These are phyloP conservation scores for Jaculus jaculus DNA, from an alignment of 2,113 vertebrate genomes.

Conservation along the genomic window DNA sequence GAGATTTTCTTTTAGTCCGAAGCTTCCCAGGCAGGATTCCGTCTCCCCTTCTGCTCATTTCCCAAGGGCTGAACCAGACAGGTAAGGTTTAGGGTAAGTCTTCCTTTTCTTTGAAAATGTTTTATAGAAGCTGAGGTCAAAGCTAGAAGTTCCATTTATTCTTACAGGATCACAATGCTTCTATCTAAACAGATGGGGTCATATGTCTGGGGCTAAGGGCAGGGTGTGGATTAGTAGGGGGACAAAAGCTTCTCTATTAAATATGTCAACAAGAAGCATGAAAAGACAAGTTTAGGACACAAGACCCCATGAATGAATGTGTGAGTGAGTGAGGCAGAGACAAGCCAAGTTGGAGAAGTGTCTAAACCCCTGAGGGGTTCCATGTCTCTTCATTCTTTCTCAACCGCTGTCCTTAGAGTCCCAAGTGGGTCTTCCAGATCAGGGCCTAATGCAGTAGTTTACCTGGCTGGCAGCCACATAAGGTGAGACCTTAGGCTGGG, in stretches of 20 bases:
- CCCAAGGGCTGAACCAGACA: not conserved
- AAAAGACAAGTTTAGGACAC: not conserved
- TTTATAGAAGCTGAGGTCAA: not conserved
- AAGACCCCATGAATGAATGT: not conserved
- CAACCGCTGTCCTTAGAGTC: not conserved
- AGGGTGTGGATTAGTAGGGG: not conserved
- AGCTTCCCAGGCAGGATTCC: too few species aligned
- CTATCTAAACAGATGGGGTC: not conserved
- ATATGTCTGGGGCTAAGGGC: not conserved
- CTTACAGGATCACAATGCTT: not conserved
- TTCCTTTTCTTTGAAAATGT: not conserved
- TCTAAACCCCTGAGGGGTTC: not conserved
- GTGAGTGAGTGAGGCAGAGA: not conserved
- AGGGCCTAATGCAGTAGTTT: not conserved
- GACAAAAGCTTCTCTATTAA: not conserved
- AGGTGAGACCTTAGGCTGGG: too few species aligned
- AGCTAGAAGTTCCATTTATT: not conserved
- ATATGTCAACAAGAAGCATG: not conserved
- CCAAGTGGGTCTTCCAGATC: not conserved
- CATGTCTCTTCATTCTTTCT: not conserved
- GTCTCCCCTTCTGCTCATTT: fast-evolving
- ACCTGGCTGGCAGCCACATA: not conserved
- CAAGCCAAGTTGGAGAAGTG: too few species aligned
- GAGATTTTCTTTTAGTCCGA: not conserved
- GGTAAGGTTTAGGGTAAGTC: not conserved